phyloP scores from a whole-genome alignment of 2,797 vertebrate species.

The Trematomus bernacchii region DNA sequence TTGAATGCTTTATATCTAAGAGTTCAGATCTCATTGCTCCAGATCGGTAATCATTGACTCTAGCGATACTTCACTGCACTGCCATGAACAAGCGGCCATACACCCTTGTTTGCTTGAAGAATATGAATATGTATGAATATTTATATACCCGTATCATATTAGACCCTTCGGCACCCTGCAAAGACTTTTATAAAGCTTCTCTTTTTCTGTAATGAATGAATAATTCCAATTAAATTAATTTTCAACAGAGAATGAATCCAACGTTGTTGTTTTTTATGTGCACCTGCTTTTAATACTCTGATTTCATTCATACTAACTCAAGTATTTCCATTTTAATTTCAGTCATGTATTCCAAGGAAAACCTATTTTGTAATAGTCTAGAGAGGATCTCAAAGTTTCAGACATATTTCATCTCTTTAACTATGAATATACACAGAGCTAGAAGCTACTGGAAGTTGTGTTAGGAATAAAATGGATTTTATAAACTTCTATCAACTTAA shows the following conservation, averaged over 20 bases:
- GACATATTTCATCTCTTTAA: neutral
- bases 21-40: slow-evolving; percentile 6
- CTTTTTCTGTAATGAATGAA: slow-evolving; percentile 75
- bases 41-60: slow-evolving; percentile 47
- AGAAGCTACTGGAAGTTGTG: neutral
- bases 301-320: neutral
- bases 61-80: slow-evolving; percentile 51
- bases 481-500: no score
- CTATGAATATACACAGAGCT: neutral
- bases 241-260: slow-evolving; percentile 55
- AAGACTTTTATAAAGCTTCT: slow-evolving; percentile 75
- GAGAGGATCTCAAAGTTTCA: neutral
- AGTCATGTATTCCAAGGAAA: slow-evolving; percentile 7
- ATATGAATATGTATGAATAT: slow-evolving; percentile 30
- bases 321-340: slow-evolving; percentile 14
- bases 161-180: slow-evolving; percentile 67
- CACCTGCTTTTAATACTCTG: slow-evolving; percentile 13
- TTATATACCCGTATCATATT: slow-evolving; percentile 33
- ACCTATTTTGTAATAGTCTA: neutral
- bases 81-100: slow-evolving; percentile 21
- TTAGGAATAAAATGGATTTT: slow-evolving; percentile 1
- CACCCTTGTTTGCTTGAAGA: slow-evolving; percentile 48
- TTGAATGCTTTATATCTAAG: neutral
- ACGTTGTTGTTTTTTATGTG: slow-evolving; percentile 14
- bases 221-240: slow-evolving; percentile 73